Evolutionary conservation across 2,113 vertebrate species (phyloP).

Genomic region (Brachyhypopomus occidentalis): DNA sequence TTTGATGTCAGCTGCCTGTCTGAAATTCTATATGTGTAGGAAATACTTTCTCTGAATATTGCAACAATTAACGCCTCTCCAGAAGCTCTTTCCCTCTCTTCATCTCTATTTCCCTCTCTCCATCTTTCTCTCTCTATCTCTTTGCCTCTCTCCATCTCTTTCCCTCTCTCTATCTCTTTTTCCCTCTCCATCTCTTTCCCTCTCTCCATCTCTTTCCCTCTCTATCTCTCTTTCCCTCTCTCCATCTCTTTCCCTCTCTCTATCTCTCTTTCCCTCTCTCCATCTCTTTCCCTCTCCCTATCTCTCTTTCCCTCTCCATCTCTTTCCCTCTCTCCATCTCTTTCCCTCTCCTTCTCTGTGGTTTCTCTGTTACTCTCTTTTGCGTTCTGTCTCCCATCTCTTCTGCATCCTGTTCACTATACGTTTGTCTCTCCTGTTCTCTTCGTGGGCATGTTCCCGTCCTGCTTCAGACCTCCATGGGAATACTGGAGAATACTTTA

Average conservation of each 20-base stretch:
- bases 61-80: conserved; percentile 55
- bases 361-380: too few species aligned
- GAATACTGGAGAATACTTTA: conserved; percentile 43
- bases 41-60: conserved; percentile 56
- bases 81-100: conserved; percentile 38
- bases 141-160: conserved; percentile 24
- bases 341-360: conserved; percentile 1
- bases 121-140: conserved; percentile 3
- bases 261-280: conserved; percentile 30
- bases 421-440: conserved; percentile 43
- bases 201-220: conserved; percentile 7
- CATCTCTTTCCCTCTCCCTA: conserved; percentile 24
- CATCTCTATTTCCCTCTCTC: conserved; percentile 36
- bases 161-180: conserved; percentile 17
- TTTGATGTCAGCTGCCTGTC: conserved; percentile 51
- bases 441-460: conserved; percentile 50
- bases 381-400: not conserved
- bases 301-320: not conserved
- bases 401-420: not conserved
- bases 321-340: conserved; percentile 2
- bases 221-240: conserved; percentile 23
- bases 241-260: conserved; percentile 34
- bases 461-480: conserved; percentile 48
- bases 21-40: conserved; percentile 65
- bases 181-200: conserved; percentile 6